Base-by-base conservation (phyloP, 1,140 invertebrate species). In the Magallana ariakensis region DNA sequence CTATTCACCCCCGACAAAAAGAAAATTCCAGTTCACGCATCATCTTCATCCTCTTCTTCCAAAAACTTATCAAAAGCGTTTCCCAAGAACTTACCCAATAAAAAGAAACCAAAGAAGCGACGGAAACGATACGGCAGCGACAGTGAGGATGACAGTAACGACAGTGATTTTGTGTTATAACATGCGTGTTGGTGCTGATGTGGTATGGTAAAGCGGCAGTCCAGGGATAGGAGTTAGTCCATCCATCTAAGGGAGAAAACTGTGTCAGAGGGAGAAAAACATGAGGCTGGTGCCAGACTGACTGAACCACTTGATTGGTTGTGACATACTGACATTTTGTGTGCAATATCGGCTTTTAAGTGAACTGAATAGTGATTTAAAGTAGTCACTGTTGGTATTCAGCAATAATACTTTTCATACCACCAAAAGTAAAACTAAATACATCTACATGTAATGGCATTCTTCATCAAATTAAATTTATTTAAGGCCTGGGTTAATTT, bases 121-220 rank as follows among this genome's bases (percentile, higher is more conserved):
- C 90, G 90, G 86, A 90, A 90, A 60, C 70, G 90, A 55, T 90
- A 91, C 62, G 89, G 87, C 75, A 90, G 91, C 90, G 92, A 91
- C 86, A 88, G 88, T 85, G 92, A 93, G 46, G 91, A 92, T 85
- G 92, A 92, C 83, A 91, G 90, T 92, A 92, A 92, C 86, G 92
- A 94, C 87, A 93, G 93, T 83, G 92, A 93, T 87, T 92, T 92
- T 90, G 89, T 75, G 66, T 92, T 85, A 75, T 75, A 75, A 26
- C 66, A 13, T 1, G 66, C 33, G 9, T 33, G 66, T 75, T 26
- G 9, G 22, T 26, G 66, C 66, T 33, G 66, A 75, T 22, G 22
- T 13, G 15, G 66, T 75, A 10, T 75, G 66, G 66, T 75, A 26
- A 75, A 26, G 33, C 66, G 33, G 66, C 66, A 33, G 22, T 33